Percentiles rank a stretch among this genome's conserved stretches.
phyloP scores from a whole-genome alignment of 2,113 vertebrate genomes.

The Microtus montanus region DNA sequence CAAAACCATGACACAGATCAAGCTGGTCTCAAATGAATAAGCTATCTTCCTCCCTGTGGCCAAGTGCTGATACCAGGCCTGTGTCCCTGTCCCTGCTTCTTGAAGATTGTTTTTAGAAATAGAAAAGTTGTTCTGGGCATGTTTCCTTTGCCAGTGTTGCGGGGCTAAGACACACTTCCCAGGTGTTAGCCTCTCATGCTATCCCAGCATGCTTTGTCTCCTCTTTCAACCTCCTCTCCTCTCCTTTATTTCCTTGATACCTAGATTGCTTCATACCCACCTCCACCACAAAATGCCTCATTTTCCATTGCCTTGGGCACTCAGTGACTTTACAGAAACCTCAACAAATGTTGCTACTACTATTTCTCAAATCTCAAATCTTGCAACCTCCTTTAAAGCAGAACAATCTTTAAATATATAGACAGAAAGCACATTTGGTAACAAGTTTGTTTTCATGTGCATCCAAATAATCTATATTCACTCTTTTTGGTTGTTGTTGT shows the following conservation, averaged over 20 bases:
- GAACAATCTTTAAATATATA: background rate
- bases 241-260: background rate
- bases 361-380: background rate
- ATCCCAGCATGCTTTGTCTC: background rate
- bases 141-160: background rate
- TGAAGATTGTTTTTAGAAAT: slow-evolving; percentile 19
- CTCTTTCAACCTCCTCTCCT: background rate
- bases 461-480: background rate
- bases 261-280: background rate
- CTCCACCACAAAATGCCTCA: background rate
- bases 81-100: background rate
- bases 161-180: background rate
- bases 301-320: background rate
- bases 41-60: background rate
- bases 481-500: background rate
- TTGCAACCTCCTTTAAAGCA: background rate
- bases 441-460: background rate
- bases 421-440: background rate
- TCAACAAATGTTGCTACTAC: background rate
- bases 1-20: background rate
- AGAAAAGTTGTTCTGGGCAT: background rate
- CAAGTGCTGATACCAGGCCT: background rate
- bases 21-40: background rate
- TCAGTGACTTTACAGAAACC: background rate
- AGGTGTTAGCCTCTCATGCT: background rate